Conservation (phyloP, 2,797 vertebrate species). For the Phalloptychus januarius region DNA sequence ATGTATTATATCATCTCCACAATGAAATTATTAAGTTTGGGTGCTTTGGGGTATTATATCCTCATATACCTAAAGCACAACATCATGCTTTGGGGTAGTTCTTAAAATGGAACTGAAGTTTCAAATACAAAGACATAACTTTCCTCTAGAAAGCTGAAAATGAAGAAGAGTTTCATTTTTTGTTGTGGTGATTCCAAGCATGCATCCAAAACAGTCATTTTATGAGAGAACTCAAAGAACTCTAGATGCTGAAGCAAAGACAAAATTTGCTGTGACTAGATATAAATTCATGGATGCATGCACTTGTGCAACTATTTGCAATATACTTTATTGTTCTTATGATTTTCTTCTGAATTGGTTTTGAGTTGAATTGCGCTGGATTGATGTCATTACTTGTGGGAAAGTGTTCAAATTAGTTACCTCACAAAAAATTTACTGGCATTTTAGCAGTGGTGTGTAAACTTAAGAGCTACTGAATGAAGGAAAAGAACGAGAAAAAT, state of each 20-base stretch:
- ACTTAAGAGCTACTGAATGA: not conserved
- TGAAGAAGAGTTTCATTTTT: not conserved
- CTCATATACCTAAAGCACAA: too few species aligned
- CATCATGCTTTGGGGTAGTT: not conserved
- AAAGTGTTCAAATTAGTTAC: not conserved
- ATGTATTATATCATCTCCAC: too few species aligned
- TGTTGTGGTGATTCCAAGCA: not conserved
- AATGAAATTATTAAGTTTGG: too few species aligned
- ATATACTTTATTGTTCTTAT: not conserved
- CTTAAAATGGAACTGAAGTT: not conserved
- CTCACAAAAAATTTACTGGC: not conserved
- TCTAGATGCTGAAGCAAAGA: not conserved
- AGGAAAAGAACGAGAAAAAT: slow-evolving; percentile 10
- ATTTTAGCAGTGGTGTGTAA: not conserved
- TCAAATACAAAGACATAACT: not conserved
- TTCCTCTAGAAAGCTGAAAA: not conserved
- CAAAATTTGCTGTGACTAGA: too few species aligned
- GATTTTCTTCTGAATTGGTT: not conserved
- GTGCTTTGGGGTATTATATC: too few species aligned
- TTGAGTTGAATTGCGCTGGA: not conserved
- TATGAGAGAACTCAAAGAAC: not conserved
- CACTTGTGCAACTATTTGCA: not conserved
- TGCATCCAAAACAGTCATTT: not conserved
- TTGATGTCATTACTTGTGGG: not conserved
- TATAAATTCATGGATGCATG: too few species aligned